Base-by-base conservation (phyloP, 2,113 vertebrate species). In the Lucifuga dentata region DNA sequence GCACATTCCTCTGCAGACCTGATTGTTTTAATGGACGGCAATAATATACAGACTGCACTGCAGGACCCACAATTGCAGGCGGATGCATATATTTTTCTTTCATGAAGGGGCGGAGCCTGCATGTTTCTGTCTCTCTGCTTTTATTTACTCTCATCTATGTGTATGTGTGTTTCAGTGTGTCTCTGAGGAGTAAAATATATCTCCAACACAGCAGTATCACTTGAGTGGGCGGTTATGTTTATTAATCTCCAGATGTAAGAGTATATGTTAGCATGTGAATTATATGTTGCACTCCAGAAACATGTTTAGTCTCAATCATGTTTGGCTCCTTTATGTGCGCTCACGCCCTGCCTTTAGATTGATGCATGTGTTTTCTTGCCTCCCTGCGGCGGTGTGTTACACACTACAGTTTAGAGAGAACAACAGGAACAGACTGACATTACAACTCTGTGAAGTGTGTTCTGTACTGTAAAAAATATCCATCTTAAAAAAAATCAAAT, bases 21-120 rank as follows among this genome's bases (percentile, higher is more conserved):
- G 70, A 87, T 81, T 80, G 85, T 86, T 85, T 85, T 85, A 88
- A 87, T 85, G 77, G 75, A 65, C 7, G 75, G 24, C 21, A 73
- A 71, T 82, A 80, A 89, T 75, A 83, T 70, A 80, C 81, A 81
- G 57, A 69, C 44, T 50, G 55, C 40, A 17, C 67, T 1, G 50
- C 16, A 43, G 58, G 60, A 5, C 62, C 0, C n/a, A 16, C 41
- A 2, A 29, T 41, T 53, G 67, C 10, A 44, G 73, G 39, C 21
- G 49, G 26, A 67, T 57, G 39, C 35, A 43, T 71, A 70, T 76
- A 19, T 73, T 79, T 75, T 55, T 50, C 46, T 77, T 63, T 11
- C 11, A 38, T 9, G 40, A 50, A 39, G 43, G 61, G 45, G 38
- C 60, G 62, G 74, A 26, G 32, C 67, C 63, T 21, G 63, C n/a